Evolutionary conservation across 2,113 vertebrate species (phyloP).

Genomic region (Odocoileus virginianus): DNA sequence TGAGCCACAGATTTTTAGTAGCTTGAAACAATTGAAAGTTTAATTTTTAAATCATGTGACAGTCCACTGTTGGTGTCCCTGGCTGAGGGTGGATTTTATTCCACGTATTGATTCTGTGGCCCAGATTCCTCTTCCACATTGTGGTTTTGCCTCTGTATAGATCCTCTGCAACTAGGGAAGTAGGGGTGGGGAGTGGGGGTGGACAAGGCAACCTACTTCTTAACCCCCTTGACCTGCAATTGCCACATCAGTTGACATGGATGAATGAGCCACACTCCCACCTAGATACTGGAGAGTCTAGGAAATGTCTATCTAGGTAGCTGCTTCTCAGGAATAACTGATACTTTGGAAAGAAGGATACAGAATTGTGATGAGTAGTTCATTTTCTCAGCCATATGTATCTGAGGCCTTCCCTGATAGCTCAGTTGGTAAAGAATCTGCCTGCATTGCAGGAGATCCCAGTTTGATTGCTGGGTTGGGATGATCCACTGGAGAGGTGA

Average conservation of each 20-base stretch:
- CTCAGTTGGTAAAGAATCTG: not conserved
- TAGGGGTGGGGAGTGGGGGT: fast-evolving
- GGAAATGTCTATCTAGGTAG: not conserved
- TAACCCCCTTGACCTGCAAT: not conserved
- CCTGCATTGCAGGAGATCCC: not conserved
- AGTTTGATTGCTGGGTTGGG: not conserved
- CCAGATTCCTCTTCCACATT: not conserved
- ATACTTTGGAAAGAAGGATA: not conserved
- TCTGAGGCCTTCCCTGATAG: not conserved
- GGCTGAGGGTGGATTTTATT: not conserved
- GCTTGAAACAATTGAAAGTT: not conserved
- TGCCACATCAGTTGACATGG: not conserved
- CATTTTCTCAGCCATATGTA: not conserved
- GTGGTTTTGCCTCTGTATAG: not conserved
- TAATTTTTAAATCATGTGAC: not conserved
- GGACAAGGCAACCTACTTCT: not conserved
- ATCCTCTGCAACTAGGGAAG: not conserved
- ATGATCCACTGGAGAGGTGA: not conserved
- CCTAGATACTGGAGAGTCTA: not conserved
- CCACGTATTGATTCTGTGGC: not conserved
- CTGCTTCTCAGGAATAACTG: not conserved
- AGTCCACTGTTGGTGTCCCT: not conserved
- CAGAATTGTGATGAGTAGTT: not conserved
- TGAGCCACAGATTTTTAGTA: not conserved
- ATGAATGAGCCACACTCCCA: not conserved